Percentiles rank a stretch among this genome's conserved stretches.
Evolutionary conservation across 2,797 vertebrate genomes (phyloP).

Genomic region (Heliangelus exortis): DNA sequence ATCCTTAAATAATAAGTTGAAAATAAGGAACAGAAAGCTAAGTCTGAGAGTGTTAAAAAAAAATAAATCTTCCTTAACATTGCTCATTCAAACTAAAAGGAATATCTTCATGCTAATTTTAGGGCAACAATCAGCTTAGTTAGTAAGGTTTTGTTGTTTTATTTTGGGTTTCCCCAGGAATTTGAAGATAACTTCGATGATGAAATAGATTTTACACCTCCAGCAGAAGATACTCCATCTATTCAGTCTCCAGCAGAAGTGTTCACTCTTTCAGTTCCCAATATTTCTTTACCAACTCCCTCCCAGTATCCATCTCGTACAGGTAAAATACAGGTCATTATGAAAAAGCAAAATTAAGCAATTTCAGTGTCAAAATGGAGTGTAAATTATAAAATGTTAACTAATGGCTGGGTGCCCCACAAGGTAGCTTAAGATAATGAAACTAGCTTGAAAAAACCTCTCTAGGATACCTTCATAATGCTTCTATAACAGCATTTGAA

Average conservation of each 20-base stretch:
- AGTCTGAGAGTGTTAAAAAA: not conserved
- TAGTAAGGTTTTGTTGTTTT: not conserved
- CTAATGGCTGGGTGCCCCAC: rapidly evolving
- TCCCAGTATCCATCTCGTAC: constrained; percentile 87
- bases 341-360: not conserved
- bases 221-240: constrained; percentile 96
- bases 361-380: not conserved
- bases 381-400: not conserved
- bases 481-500: not conserved
- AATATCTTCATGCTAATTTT: not conserved
- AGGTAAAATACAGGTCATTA: constrained; percentile 57
- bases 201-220: constrained; percentile 97
- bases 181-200: constrained; percentile 99
- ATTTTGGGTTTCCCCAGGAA: constrained; percentile 79
- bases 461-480: not conserved
- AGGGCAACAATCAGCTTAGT: not conserved
- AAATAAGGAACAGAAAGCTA: not conserved
- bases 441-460: not conserved
- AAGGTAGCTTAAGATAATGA: not conserved
- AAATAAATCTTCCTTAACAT: not conserved
- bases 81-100: not conserved
- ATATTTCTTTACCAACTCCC: constrained; percentile 87
- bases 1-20: not conserved
- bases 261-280: constrained; percentile 94
- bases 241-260: constrained; percentile 95